A percentile compares a stretch with the other conserved stretches of the same genome.
phyloP scores from a whole-genome alignment of 2,113 vertebrate species.

The Spermophilus dauricus region DNA sequence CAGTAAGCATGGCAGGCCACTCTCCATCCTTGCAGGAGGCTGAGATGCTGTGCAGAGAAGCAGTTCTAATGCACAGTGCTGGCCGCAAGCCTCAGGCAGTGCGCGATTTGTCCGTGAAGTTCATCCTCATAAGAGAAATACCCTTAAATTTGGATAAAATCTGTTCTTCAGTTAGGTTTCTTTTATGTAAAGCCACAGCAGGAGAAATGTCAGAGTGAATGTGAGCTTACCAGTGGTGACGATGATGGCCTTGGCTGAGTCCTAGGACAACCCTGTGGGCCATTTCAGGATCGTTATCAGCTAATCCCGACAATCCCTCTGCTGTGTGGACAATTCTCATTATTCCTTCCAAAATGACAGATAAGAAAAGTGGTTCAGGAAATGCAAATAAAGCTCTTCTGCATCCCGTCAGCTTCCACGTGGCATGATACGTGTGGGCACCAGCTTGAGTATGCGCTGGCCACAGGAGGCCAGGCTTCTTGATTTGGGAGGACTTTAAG shows the following conservation, averaged over 20 bases:
- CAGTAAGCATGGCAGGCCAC: neutral
- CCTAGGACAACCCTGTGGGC: neutral
- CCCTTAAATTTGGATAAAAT: neutral
- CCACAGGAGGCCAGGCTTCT: neutral
- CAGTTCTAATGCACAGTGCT: neutral
- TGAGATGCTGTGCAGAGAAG: neutral
- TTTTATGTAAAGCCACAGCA: neutral
- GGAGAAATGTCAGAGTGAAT: neutral
- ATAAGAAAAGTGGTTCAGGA: neutral
- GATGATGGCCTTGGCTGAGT: neutral
- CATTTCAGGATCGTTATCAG: neutral
- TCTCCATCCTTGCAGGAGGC: neutral
- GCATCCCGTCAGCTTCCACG: rapidly evolving
- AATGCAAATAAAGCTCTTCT: neutral
- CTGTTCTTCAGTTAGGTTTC: neutral
- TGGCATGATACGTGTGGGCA: too few species aligned
- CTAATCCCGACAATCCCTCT: neutral
- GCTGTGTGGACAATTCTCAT: neutral
- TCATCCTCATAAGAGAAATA: neutral
- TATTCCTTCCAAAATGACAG: neutral
- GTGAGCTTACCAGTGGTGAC: neutral
- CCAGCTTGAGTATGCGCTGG: rapidly evolving
- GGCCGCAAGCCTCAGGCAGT: neutral
- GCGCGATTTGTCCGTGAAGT: neutral
- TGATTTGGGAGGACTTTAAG: neutral